Percentiles rank a stretch among this genome's conserved stretches.
Conservation (phyloP, 2,888 invertebrate genomes). For the Serrognathus titanus region DNA sequence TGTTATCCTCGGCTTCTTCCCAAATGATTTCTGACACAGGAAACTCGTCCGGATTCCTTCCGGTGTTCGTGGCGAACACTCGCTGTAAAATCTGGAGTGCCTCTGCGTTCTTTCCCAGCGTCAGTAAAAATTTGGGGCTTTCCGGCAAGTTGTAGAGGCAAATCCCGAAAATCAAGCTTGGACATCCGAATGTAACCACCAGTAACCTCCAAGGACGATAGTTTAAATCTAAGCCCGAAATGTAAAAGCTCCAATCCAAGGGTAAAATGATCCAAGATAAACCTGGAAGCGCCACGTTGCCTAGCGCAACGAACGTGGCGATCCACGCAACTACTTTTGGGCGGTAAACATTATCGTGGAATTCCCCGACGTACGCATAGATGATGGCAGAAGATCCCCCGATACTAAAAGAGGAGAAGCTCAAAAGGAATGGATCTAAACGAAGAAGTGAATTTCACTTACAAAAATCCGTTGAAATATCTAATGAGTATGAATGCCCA, state of each 20-base stretch:
- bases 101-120: constrained; percentile 38
- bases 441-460: constrained; percentile 28
- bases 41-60: constrained; percentile 37
- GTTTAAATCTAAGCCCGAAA: constrained; percentile 49
- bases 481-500: constrained; percentile 54
- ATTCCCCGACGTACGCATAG: constrained; percentile 55
- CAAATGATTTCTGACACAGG: constrained; percentile 38
- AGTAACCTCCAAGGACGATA: constrained; percentile 45
- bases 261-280: constrained; percentile 46
- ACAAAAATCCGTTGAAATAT: constrained; percentile 56
- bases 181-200: constrained; percentile 42
- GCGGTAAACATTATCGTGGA: constrained; percentile 49
- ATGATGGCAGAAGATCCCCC: constrained; percentile 52
- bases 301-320: constrained; percentile 45
- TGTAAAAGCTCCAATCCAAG: constrained; percentile 40
- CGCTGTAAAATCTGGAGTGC: constrained; percentile 38
- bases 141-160: constrained; percentile 42
- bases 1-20: constrained; percentile 32
- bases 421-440: not conserved
- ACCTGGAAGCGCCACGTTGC: constrained; percentile 43
- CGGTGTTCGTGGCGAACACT: constrained; percentile 42
- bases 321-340: constrained; percentile 48
- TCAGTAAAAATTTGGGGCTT: constrained; percentile 46
- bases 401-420: constrained; percentile 33
- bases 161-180: constrained; percentile 38